phyloP scores from a whole-genome alignment of 1,140 invertebrate species.

The Drosophila oshimai region DNA sequence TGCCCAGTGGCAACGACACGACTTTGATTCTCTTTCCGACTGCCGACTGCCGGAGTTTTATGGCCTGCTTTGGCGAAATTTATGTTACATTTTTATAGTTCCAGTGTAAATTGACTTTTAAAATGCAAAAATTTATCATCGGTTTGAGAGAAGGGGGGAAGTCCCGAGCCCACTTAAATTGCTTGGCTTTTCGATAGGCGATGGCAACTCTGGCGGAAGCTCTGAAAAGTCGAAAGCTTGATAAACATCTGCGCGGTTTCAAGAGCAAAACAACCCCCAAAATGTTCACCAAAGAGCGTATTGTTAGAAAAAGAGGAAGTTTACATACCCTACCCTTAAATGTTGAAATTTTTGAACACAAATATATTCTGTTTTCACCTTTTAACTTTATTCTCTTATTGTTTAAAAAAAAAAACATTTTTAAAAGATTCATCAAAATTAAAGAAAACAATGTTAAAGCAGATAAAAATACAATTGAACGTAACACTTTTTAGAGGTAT shows the following conservation, averaged over 20 bases:
- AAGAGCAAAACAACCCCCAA: constrained; percentile 47
- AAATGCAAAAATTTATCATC: constrained; percentile 79
- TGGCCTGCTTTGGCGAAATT: constrained; percentile 76
- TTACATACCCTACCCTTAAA: background rate
- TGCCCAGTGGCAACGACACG: constrained; percentile 64
- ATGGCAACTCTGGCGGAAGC: constrained; percentile 62
- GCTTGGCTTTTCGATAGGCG: constrained; percentile 27
- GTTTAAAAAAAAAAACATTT: too few relatives aligned
- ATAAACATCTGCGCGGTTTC: constrained; percentile 50
- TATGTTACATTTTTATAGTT: constrained; percentile 82
- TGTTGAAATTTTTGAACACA: too few relatives aligned
- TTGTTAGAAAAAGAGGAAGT: background rate
- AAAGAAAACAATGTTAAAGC: too few relatives aligned
- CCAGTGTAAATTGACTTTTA: constrained; percentile 81
- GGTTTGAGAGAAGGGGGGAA: background rate
- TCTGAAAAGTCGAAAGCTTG: constrained; percentile 25
- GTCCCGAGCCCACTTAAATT: constrained; percentile 49
- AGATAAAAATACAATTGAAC: too few relatives aligned
- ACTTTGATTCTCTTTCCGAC: constrained; percentile 53
- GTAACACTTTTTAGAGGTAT: too few relatives aligned
- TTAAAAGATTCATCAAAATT: too few relatives aligned
- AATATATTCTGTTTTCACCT: too few relatives aligned
- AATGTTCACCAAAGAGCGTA: background rate
- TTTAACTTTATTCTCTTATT: too few relatives aligned
- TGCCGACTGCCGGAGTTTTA: constrained; percentile 53